Evolutionary conservation across 2,888 invertebrate genomes (phyloP).

Genomic region (Apotomis betuletana): DNA sequence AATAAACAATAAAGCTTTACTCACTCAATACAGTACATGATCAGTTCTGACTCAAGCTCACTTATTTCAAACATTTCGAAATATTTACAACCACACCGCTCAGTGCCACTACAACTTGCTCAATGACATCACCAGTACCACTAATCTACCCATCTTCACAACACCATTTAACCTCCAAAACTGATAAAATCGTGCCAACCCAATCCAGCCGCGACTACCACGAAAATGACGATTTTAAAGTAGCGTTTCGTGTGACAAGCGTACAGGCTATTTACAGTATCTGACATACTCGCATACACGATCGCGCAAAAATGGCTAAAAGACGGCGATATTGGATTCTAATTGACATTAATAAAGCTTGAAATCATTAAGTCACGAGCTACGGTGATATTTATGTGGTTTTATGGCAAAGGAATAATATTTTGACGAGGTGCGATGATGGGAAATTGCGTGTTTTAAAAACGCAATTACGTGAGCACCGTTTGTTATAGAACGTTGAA

Average conservation of each 20-base stretch:
- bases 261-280: conserved; percentile 27
- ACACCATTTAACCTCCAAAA: conserved; percentile 32
- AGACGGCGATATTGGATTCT: conserved; percentile 1
- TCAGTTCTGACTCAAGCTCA: conserved; percentile 2
- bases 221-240: neutral
- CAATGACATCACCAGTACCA: conserved; percentile 32
- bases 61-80: conserved; percentile 11
- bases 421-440: conserved; percentile 10
- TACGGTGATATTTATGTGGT: neutral
- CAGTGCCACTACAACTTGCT: neutral
- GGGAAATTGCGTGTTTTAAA: conserved; percentile 32
- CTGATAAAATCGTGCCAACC: conserved; percentile 26
- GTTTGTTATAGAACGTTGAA: neutral
- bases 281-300: conserved; percentile 20
- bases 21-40: conserved; percentile 18
- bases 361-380: conserved; percentile 17
- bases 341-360: conserved; percentile 16
- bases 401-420: conserved; percentile 7
- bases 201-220: neutral
- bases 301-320: conserved; percentile 33
- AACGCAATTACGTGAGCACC: conserved; percentile 8
- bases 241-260: conserved; percentile 14
- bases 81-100: neutral
- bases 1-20: neutral
- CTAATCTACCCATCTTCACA: conserved; percentile 22